Conservation (phyloP, 2,888 invertebrate genomes). For the Drepanosiphum platanoidis region DNA sequence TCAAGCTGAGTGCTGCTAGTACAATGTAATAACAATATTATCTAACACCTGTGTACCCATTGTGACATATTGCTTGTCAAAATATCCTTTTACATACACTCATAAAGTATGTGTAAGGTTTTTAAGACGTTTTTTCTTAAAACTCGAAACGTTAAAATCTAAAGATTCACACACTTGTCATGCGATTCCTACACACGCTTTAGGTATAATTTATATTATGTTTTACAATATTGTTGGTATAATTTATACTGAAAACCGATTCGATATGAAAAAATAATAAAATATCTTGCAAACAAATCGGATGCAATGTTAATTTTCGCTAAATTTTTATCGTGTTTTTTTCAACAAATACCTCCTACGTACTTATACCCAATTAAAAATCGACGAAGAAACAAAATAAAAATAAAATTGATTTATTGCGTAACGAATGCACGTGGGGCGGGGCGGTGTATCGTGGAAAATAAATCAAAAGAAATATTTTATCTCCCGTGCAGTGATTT, state of each 20-base stretch:
- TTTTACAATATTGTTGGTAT: not conserved
- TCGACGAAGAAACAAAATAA: not conserved
- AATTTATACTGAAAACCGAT: not conserved
- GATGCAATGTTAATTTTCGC: not conserved
- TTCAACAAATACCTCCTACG: not conserved
- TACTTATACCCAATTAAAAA: too few relatives aligned
- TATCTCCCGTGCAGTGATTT: not conserved
- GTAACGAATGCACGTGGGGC: not conserved
- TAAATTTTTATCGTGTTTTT: not conserved
- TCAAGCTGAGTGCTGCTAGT: not conserved
- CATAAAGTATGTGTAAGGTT: not conserved
- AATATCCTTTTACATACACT: not conserved
- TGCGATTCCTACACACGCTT: not conserved
- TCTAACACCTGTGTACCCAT: constrained; percentile 10
- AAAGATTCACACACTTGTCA: not conserved
- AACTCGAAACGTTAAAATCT: not conserved
- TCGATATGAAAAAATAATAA: not conserved
- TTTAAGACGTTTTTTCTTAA: not conserved
- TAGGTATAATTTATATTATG: too few relatives aligned
- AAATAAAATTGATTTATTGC: not conserved
- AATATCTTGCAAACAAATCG: not conserved
- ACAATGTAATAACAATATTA: constrained; percentile 3
- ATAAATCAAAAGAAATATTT: not conserved
- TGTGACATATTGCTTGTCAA: constrained; percentile 5
- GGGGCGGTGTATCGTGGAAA: not conserved